A percentile compares a stretch with the other conserved stretches of the same genome.
Conservation (phyloP, 2,113 vertebrate genomes). For the Tamias sibiricus region DNA sequence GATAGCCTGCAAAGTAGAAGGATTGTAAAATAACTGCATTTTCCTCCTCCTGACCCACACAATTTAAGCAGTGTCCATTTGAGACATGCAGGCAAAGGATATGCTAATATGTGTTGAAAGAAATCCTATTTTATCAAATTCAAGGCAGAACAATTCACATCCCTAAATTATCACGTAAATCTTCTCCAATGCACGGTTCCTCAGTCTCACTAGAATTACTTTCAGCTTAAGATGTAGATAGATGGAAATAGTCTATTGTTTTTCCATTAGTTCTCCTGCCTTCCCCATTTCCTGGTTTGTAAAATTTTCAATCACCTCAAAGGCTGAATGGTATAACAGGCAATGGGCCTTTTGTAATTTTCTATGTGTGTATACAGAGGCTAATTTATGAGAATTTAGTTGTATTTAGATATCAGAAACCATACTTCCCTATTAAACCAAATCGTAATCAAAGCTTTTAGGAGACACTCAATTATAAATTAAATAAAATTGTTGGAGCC, state of each 20-base stretch:
- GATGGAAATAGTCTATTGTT: conserved; percentile 63
- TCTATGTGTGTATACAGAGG: neutral
- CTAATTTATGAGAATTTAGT: conserved; percentile 75
- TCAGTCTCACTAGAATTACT: conserved; percentile 71
- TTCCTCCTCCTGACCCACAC: neutral
- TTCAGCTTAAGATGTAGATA: conserved; percentile 70
- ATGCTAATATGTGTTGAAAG: neutral
- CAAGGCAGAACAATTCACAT: neutral
- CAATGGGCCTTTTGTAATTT: conserved; percentile 73
- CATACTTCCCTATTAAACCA: conserved; percentile 57
- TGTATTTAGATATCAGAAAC: conserved; percentile 80
- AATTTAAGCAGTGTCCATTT: neutral
- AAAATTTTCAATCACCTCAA: conserved; percentile 75
- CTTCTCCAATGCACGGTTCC: conserved; percentile 33
- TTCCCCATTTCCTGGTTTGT: conserved; percentile 61
- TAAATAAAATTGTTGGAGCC: conserved; percentile 63
- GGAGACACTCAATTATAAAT: conserved; percentile 74
- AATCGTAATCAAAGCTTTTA: conserved; percentile 76
- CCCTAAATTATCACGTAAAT: neutral
- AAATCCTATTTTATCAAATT: neutral
- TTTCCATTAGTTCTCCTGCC: neutral
- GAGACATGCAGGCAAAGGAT: neutral
- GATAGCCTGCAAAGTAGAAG: neutral
- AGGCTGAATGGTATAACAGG: conserved; percentile 50
- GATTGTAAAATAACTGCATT: neutral